Evolutionary conservation across 2,113 vertebrate genomes (phyloP).

Genomic region (Trinectes maculatus): DNA sequence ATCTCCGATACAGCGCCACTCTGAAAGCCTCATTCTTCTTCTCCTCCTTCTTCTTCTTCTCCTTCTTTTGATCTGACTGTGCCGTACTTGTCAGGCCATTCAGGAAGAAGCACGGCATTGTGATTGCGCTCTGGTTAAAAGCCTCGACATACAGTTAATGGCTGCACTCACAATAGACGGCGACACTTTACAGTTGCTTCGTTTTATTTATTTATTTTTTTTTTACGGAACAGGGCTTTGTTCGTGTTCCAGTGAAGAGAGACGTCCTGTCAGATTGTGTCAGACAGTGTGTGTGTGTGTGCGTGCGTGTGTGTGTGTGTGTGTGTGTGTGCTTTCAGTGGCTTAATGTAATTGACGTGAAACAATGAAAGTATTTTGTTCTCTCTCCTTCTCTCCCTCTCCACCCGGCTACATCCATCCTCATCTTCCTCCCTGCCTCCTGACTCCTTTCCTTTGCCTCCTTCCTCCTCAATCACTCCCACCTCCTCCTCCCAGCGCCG

Average conservation of each 20-base stretch:
- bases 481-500: background rate
- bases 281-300: conserved; percentile 15
- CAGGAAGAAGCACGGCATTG: conserved; percentile 31
- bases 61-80: background rate
- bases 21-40: conserved; percentile 30
- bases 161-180: conserved; percentile 39
- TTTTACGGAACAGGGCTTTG: conserved; percentile 48
- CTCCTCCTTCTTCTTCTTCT: background rate
- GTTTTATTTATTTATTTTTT: conserved; percentile 6
- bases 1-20: background rate
- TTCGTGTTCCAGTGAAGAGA: conserved; percentile 40
- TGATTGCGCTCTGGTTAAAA: conserved; percentile 50
- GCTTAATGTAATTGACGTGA: background rate
- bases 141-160: conserved; percentile 47
- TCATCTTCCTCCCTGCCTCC: background rate
- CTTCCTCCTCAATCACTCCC: background rate
- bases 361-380: conserved; percentile 6
- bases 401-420: background rate
- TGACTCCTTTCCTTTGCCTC: background rate
- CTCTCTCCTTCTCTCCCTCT: background rate
- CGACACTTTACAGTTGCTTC: conserved; percentile 42
- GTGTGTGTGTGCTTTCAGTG: conserved; percentile 15
- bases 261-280: conserved; percentile 23
- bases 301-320: background rate
- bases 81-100: conserved; percentile 29